A percentile compares a stretch with the other conserved stretches of the same genome.
Evolutionary conservation across 2,797 vertebrate genomes (phyloP).

Genomic region (Carcharodon carcharias): DNA sequence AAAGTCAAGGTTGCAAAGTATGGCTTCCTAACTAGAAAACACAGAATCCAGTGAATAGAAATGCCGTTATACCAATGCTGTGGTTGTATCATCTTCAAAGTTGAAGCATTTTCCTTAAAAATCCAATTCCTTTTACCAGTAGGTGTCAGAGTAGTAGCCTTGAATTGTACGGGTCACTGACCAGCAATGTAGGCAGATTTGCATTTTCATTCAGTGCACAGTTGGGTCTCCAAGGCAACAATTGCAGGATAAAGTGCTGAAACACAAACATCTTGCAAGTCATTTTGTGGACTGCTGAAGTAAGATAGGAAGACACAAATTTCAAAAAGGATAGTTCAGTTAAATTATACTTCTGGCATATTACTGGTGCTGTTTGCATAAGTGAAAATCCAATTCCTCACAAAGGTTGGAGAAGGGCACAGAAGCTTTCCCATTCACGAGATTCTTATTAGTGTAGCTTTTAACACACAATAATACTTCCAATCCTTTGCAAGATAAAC

Average conservation of each 20-base stretch:
- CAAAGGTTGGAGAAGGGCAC: conserved; percentile 56
- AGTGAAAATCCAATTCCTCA: conserved; percentile 72
- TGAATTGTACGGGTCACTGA: conserved; percentile 32
- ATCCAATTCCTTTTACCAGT: conserved; percentile 25
- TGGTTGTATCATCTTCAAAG: neutral
- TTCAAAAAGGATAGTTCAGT: neutral
- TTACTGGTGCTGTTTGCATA: conserved; percentile 55
- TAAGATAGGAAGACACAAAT: conserved; percentile 25
- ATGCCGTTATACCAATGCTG: neutral
- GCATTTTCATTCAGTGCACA: conserved; percentile 33
- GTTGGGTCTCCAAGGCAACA: conserved; percentile 32
- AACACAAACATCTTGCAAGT: conserved; percentile 31
- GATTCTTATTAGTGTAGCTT: conserved; percentile 44
- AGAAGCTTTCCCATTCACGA: conserved; percentile 63
- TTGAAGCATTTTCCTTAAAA: neutral
- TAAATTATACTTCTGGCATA: neutral
- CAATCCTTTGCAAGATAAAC: neutral
- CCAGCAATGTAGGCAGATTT: neutral
- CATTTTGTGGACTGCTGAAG: neutral
- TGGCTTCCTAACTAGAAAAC: neutral
- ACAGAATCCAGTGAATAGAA: neutral
- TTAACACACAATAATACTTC: neutral
- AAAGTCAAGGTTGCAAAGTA: neutral
- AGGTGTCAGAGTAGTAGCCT: conserved; percentile 24
- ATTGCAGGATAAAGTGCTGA: conserved; percentile 23